Evolutionary conservation across 2,113 vertebrate genomes (phyloP), one percentile per base, ranked within the genome.

Genomic region (Corynorhinus townsendii): DNA sequence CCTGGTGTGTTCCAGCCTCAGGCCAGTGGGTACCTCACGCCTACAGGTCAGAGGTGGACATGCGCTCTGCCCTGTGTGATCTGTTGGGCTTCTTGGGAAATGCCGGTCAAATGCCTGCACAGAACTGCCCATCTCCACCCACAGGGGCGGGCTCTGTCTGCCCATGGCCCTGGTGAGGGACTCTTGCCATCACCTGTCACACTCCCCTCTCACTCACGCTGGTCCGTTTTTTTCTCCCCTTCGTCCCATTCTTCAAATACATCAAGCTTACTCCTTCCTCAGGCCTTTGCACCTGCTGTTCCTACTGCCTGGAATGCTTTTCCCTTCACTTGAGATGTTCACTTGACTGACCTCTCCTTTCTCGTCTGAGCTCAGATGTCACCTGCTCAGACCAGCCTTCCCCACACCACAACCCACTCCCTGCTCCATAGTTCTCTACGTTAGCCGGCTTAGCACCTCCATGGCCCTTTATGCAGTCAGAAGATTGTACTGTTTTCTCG

Each of bases 401-500:
- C 69, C 26, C 2, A 26, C n/a, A 3, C 28, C 43, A 7, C 4
- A 24, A 0, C 17, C 71, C n/a, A 11, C 22, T 35, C 15, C 66
- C 66, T 0, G 11, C 35, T 30, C 6, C 2, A 1, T 0, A 3
- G 6, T 6, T 52, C 24, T 26, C 33, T 14, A 1, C 6, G 0
- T 7, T 2, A 26, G 45, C 52, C 2, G 0, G 35, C 43, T 11
- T 47, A 0, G 35, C 3, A 19, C 49, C 69, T 52, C 11, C 5
- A 0, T 5, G 52, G 47, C 35, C 30, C 45, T 15, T 28, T 6
- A 19, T 30, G 54, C 52, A 26, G 10, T 35, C 43, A 5, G 24
- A 33, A 68, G 24, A 17, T 47, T 33, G 11, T 1, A 20, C 17
- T 19, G 15, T 14, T 62, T 11, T 8, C 5, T 2, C n/a, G 4